A percentile compares a stretch with the other conserved stretches of the same genome.
Evolutionary conservation across 2,888 invertebrate species (phyloP).

Genomic region (Saturnia pavonia): DNA sequence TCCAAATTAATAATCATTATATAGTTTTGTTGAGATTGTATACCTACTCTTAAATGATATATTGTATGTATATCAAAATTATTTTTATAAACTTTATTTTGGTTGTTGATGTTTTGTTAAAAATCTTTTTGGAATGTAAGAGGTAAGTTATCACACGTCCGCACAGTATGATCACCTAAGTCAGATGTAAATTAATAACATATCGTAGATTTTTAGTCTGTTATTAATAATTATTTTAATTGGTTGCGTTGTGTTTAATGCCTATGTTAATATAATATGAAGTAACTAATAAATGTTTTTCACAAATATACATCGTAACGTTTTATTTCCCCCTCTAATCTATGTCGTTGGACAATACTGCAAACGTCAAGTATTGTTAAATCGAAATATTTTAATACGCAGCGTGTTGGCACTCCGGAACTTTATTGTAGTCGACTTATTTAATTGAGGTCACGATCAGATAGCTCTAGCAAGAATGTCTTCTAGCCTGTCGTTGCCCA

Average conservation of each 20-base stretch:
- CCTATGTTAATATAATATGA: constrained; percentile 60
- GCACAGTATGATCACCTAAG: constrained; percentile 67
- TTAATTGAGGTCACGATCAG: too few relatives aligned
- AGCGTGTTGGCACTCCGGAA: too few relatives aligned
- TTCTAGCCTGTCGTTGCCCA: too few relatives aligned
- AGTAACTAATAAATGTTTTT: constrained; percentile 74
- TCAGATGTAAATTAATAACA: constrained; percentile 67
- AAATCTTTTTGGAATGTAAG: constrained; percentile 36
- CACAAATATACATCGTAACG: constrained; percentile 36
- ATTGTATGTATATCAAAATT: constrained; percentile 67
- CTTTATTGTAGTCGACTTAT: too few relatives aligned
- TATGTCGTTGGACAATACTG: too few relatives aligned
- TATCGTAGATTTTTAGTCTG: constrained; percentile 75
- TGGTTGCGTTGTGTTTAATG: constrained; percentile 77
- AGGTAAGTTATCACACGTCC: constrained; percentile 41
- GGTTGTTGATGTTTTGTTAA: constrained; percentile 63
- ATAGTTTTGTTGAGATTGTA: constrained; percentile 63
- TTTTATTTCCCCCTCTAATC: constrained; percentile 21
- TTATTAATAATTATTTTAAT: constrained; percentile 73
- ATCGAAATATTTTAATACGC: too few relatives aligned
- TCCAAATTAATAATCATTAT: constrained; percentile 69
- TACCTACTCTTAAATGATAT: constrained; percentile 47
- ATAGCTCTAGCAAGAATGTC: too few relatives aligned
- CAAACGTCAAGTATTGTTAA: too few relatives aligned
- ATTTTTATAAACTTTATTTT: constrained; percentile 71